Evolutionary conservation across 92 coral and sea anemone species (phyloP).

Genomic region (Paragorgia papillata): DNA sequence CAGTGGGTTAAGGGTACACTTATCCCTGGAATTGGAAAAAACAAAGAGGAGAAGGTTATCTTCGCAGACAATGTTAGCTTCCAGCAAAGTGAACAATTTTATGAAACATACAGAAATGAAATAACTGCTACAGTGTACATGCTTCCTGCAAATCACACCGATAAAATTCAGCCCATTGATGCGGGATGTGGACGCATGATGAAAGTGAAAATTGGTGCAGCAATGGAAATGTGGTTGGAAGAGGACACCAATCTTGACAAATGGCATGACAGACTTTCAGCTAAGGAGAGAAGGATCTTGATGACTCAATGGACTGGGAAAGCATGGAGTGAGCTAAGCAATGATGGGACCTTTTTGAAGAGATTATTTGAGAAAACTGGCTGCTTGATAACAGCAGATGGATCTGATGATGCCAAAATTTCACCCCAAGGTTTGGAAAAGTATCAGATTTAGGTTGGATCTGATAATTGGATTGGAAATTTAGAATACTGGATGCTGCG

Average conservation of each 20-base stretch:
- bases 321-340: conserved; percentile 52
- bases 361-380: conserved; percentile 66
- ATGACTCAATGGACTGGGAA: conserved; percentile 61
- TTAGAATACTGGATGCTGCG: conserved; percentile 2
- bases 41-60: conserved; percentile 46
- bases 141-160: conserved; percentile 50
- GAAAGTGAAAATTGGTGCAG: conserved; percentile 45
- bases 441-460: neutral
- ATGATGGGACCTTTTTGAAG: conserved; percentile 37
- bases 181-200: conserved; percentile 52
- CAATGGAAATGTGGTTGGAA: conserved; percentile 56
- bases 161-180: conserved; percentile 49
- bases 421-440: conserved; percentile 59
- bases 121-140: conserved; percentile 43
- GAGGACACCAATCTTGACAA: conserved; percentile 49
- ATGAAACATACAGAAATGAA: conserved; percentile 56
- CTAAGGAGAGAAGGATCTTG: conserved; percentile 34
- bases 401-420: conserved; percentile 55
- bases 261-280: conserved; percentile 47
- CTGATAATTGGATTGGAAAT: conserved; percentile 25
- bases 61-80: conserved; percentile 59
- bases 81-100: conserved; percentile 47
- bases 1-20: conserved; percentile 51
- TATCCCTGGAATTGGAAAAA: conserved; percentile 50
- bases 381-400: conserved; percentile 64